Evolutionary conservation across 2,113 vertebrate species (phyloP).

Genomic region (Cettia cetti): DNA sequence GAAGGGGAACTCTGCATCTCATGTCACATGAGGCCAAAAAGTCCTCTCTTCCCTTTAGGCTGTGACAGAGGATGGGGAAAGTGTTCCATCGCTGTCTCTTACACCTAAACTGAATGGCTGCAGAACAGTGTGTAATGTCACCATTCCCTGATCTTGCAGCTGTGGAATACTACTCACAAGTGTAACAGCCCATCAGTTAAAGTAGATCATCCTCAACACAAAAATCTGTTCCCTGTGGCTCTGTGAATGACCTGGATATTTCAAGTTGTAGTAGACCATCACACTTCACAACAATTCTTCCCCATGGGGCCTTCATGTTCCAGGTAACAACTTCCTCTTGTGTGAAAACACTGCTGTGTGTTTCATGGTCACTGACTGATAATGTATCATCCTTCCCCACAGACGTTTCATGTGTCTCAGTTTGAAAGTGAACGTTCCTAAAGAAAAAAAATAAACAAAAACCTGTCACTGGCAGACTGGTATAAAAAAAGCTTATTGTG

Average conservation of each 20-base stretch:
- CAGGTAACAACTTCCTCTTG: background rate
- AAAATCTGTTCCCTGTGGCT: background rate
- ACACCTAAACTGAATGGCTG: background rate
- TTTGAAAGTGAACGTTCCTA: background rate
- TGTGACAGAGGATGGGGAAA: background rate
- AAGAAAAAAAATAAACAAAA: background rate
- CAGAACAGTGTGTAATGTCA: background rate
- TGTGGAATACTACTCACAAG: background rate
- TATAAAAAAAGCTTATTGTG: background rate
- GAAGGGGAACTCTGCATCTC: background rate
- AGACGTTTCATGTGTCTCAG: background rate
- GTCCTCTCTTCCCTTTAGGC: background rate
- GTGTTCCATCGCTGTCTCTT: background rate
- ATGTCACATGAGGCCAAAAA: background rate
- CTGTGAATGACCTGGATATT: background rate
- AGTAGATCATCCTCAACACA: background rate
- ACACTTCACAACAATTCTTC: background rate
- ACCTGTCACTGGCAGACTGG: background rate
- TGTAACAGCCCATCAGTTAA: background rate
- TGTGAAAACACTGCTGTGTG: background rate
- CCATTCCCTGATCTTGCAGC: background rate
- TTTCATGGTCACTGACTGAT: background rate
- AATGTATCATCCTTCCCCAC: background rate
- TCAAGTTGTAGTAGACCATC: background rate
- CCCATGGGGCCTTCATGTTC: accelerated